Conservation (phyloP, 2,113 vertebrate species). For the Platycercus adscitus region DNA sequence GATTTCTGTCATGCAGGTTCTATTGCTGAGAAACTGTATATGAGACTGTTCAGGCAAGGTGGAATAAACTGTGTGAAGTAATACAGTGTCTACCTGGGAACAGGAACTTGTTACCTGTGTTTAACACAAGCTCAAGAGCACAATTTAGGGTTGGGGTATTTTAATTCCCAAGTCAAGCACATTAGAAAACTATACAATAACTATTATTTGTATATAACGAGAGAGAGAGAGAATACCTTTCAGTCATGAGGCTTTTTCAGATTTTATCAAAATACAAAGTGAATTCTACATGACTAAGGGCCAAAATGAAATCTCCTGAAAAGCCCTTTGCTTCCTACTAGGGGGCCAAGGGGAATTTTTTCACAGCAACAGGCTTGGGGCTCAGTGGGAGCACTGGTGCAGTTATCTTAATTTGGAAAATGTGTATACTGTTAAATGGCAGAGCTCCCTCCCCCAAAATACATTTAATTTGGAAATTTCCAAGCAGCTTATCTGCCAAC, state of each 20-base stretch:
- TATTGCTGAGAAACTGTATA: not conserved
- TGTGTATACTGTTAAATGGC: constrained; percentile 73
- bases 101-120: not conserved
- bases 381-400: constrained; percentile 48
- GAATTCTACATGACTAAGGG: not conserved
- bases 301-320: not conserved
- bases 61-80: not conserved
- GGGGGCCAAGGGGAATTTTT: not conserved
- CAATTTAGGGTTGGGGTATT: not conserved
- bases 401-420: constrained; percentile 72
- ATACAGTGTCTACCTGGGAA: not conserved
- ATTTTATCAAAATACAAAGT: not conserved
- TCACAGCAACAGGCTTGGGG: not conserved
- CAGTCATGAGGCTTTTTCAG: not conserved
- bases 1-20: not conserved
- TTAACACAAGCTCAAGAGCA: not conserved
- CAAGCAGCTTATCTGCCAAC: constrained; percentile 80
- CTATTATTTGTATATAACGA: not conserved
- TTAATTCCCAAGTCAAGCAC: not conserved
- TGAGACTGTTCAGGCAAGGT: not conserved
- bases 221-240: not conserved
- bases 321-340: not conserved
- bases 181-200: not conserved
- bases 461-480: constrained; percentile 76
- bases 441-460: not conserved